Conservation (phyloP, 2,888 invertebrate genomes). For the Strigamia transsilvanica region DNA sequence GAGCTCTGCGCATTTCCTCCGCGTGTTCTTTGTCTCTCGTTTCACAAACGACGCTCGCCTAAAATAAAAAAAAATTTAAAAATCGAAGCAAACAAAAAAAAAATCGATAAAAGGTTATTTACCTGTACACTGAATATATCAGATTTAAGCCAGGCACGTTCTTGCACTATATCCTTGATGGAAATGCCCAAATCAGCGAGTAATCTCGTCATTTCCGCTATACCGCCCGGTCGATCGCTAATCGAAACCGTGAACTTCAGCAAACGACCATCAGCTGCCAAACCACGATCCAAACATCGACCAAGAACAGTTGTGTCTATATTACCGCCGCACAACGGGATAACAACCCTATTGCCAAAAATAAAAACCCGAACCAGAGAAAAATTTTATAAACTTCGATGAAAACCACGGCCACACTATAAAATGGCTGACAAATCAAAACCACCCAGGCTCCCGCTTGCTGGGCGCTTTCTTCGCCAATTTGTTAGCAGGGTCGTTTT, state of each 20-base stretch:
- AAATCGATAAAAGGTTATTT: neutral
- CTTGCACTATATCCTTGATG: slow-evolving; percentile 95
- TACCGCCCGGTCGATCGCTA: slow-evolving; percentile 87
- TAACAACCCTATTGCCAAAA: slow-evolving; percentile 73
- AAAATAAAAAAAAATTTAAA: slow-evolving; percentile 61
- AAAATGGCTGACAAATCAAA: too few species aligned
- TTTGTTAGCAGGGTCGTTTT: too few species aligned
- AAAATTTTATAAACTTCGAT: too few species aligned
- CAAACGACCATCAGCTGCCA: slow-evolving; percentile 82
- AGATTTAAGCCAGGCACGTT: slow-evolving; percentile 89
- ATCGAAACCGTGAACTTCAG: slow-evolving; percentile 78
- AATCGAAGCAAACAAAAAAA: slow-evolving; percentile 26
- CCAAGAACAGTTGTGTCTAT: slow-evolving; percentile 92
- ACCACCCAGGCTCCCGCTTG: too few species aligned
- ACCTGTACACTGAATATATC: slow-evolving; percentile 83
- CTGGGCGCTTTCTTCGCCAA: too few species aligned
- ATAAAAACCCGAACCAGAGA: too few species aligned
- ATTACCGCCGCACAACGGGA: slow-evolving; percentile 86
- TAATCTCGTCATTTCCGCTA: slow-evolving; percentile 81
- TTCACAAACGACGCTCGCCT: slow-evolving; percentile 91
- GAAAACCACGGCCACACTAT: too few species aligned
- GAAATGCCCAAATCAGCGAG: slow-evolving; percentile 81
- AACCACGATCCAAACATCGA: slow-evolving; percentile 83
- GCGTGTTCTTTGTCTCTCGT: slow-evolving; percentile 84
- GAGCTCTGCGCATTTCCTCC: slow-evolving; percentile 69